These are phyloP conservation scores for Galemys pyrenaicus DNA, from an alignment of 2,113 vertebrate genomes.

Conservation along the genomic window DNA sequence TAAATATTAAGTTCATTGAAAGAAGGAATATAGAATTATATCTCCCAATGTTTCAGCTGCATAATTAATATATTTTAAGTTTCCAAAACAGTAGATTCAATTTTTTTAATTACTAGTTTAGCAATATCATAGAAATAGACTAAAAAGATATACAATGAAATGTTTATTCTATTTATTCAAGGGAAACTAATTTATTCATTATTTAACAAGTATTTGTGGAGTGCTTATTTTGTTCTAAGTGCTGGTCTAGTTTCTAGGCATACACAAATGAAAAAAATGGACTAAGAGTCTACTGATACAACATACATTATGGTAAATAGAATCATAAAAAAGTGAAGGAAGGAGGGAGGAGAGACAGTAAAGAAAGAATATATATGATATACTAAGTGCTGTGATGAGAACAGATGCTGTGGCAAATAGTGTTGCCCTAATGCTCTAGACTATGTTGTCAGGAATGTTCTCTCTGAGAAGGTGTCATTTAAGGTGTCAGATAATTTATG, in stretches of 20 bases:
- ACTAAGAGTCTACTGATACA: background rate
- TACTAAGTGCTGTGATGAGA: background rate
- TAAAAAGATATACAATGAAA: background rate
- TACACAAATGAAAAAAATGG: background rate
- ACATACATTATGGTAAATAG: background rate
- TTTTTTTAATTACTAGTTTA: background rate
- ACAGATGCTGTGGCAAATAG: background rate
- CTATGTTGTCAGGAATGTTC: background rate
- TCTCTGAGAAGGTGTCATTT: background rate
- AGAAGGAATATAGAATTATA: background rate
- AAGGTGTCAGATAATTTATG: background rate
- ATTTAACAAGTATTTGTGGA: background rate
- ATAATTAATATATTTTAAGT: background rate
- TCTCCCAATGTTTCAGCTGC: background rate
- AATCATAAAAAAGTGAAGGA: background rate
- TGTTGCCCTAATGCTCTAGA: background rate
- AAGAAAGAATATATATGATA: background rate
- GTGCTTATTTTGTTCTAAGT: background rate
- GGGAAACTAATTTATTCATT: background rate
- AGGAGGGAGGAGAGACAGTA: background rate
- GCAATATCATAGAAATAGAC: background rate
- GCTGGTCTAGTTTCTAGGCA: background rate
- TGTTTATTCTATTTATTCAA: background rate
- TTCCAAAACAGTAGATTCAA: background rate
- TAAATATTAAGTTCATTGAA: constrained; percentile 1